Base-by-base conservation (phyloP, 1,140 invertebrate genomes). In the Drosophila lowei region DNA sequence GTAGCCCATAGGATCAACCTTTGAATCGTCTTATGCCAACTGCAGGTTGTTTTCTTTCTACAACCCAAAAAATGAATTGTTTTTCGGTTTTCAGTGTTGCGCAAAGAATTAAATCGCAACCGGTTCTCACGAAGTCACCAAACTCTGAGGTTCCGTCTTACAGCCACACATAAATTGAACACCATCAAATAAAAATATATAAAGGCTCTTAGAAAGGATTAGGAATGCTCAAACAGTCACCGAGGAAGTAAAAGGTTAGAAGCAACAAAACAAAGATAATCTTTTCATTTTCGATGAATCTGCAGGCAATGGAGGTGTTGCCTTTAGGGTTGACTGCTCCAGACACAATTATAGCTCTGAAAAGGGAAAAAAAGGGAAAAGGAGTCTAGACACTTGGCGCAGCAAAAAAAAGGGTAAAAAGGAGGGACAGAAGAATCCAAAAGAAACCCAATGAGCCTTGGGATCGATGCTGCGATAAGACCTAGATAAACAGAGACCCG, bases 21-120 rank as follows among this genome's bases (percentile, higher is more conserved):
- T 23, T 23, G 2, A 16, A 7, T 0, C 42, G 6, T 16, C 5
- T 16, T 5, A 18, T 2, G 13, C 9, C 23, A n/a, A 18, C 7
- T 56, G 23, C 16, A 28, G 28, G 7, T 28, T 2, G 5, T 23
- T 52, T n/a, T 3, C 18, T 6, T 25, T 25, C 23, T 25, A 25
- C 23, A 18, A 18, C 5, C 23, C 23, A 25, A 43, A n/a, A 6
- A 8, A n/a, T 23, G 5, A 38, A n/a, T 25, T 25, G 23, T 25
- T 25, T 25, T 25, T 0, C 4, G 23, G 4, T 0, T 25, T 25
- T 25, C 23, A 25, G 23, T 52, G 57, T 44, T 68, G 66, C 76
- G 76, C 72, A 80, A 77, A 84, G 63, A 77, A 74, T 85, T 68
- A 70, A 79, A 66, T 77, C 72, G 62, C 65, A 75, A 67, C 61